Evolutionary conservation across 2,888 invertebrate genomes (phyloP).

Genomic region (Synergus laeviventris): DNA sequence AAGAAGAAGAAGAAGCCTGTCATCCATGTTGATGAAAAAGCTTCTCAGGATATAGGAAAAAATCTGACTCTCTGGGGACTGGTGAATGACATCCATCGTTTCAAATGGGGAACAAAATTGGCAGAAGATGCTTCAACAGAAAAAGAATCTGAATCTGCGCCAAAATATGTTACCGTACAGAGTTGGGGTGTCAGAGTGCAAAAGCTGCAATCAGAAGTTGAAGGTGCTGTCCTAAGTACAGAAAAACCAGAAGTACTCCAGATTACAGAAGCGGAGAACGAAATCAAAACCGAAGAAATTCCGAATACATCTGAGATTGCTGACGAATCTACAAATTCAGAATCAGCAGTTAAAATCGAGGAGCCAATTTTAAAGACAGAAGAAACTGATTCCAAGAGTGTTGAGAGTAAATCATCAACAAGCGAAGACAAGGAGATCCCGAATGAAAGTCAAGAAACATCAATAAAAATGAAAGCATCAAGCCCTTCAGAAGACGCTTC

Average conservation of each 20-base stretch:
- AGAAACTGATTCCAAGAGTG: too few species aligned
- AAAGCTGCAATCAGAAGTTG: constrained; percentile 4
- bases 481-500: background rate
- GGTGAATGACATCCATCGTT: constrained; percentile 46
- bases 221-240: background rate
- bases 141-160: constrained; percentile 43
- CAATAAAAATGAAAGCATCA: background rate
- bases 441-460: constrained; percentile 49
- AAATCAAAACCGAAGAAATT: background rate
- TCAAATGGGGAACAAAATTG: constrained; percentile 63
- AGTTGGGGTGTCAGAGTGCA: constrained; percentile 57
- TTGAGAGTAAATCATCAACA: too few species aligned
- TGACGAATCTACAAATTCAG: constrained; percentile 34
- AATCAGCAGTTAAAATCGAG: constrained; percentile 19
- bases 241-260: background rate
- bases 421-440: background rate
- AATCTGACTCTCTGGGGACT: constrained; percentile 38
- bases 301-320: background rate
- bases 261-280: background rate
- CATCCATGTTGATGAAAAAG: constrained; percentile 53
- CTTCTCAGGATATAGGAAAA: constrained; percentile 26
- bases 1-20: constrained; percentile 62
- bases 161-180: constrained; percentile 50
- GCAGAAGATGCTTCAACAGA: constrained; percentile 46
- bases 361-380: background rate